phyloP scores from a whole-genome alignment of 2,113 vertebrate species.

The Tamias sibiricus region DNA sequence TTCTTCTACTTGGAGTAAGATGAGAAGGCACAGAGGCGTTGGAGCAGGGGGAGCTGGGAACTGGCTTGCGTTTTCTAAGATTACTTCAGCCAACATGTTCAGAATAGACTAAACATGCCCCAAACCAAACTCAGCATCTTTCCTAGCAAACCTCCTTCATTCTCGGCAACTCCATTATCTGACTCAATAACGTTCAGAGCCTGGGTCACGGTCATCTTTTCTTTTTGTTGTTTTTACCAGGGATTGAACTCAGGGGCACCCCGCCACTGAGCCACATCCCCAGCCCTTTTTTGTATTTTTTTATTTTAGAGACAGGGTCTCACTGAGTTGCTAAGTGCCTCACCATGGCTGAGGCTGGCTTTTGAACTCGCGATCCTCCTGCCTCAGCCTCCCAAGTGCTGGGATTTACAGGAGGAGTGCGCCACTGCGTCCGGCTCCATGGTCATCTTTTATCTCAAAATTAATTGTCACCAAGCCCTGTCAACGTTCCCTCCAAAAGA shows the following conservation, averaged over 20 bases:
- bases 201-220: slow-evolving; percentile 6
- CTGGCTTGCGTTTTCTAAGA: not conserved
- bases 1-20: not conserved
- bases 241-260: no score
- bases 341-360: no score
- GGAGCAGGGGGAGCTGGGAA: not conserved
- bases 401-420: no score
- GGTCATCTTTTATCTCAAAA: slow-evolving; percentile 28
- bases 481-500: not conserved
- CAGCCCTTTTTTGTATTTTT: no score
- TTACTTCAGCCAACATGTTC: not conserved
- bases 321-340: no score
- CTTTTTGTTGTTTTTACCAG: no score
- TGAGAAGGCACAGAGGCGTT: not conserved
- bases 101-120: not conserved
- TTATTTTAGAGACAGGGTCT: no score
- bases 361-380: no score
- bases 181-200: not conserved
- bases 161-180: slow-evolving; percentile 16
- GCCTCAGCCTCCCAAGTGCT: no score
- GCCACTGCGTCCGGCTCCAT: no score
- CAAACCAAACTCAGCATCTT: not conserved
- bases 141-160: not conserved
- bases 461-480: not conserved
- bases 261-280: no score